Conservation (phyloP, 2,113 vertebrate species). For the Axis porcinus region DNA sequence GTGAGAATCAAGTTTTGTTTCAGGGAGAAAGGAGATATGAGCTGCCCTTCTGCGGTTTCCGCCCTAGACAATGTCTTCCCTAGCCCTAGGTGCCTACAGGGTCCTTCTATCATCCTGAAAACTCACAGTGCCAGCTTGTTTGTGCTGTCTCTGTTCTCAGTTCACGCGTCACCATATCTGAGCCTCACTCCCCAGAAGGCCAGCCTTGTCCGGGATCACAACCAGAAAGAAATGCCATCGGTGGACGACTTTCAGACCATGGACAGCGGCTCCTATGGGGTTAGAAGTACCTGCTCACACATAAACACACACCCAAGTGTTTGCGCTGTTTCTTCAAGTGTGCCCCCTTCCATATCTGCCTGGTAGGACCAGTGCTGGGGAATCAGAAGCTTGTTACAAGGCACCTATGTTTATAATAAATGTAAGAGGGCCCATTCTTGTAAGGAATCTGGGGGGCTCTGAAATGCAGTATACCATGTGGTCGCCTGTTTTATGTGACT, state of each 20-base stretch:
- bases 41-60: neutral
- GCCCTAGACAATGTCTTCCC: neutral
- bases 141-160: neutral
- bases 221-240: neutral
- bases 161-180: neutral
- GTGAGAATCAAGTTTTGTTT: neutral
- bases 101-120: neutral
- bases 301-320: neutral
- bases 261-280: neutral
- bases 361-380: neutral
- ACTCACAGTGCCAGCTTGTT: neutral
- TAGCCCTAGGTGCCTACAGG: neutral
- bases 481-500: neutral
- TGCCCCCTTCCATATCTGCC: neutral
- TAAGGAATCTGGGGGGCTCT: neutral
- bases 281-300: neutral
- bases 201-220: neutral
- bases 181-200: neutral
- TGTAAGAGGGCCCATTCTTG: neutral
- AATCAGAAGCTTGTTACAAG: neutral
- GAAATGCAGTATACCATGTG: neutral
- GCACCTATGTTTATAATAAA: neutral
- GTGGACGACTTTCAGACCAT: neutral
- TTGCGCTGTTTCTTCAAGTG: neutral
- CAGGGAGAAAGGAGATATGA: neutral